Base-by-base conservation (phyloP, 2,113 vertebrate species). In the Cromileptes altivelis region DNA sequence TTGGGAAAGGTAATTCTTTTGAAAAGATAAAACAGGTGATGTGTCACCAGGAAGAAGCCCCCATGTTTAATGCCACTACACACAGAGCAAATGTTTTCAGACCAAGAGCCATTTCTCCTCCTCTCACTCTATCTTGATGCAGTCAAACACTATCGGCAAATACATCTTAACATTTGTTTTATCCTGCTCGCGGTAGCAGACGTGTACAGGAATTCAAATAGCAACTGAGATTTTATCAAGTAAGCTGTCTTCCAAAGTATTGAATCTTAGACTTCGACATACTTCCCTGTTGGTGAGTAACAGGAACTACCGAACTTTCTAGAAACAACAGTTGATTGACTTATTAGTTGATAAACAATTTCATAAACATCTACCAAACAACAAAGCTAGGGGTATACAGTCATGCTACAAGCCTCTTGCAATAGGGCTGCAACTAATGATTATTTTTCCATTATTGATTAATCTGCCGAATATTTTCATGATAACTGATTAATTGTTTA, bases 1-100 rank as follows among this genome's bases (percentile, higher is more conserved):
- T 47, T 11, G 18, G 21, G 40, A 65, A 42, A 19, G 53, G 56
- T 53, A 45, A 68, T 69, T 60, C 58, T 45, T 42, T 65, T 50
- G 17, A 17, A 53, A 3, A 63, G 60, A 77, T 61, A 33, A 77
- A 82, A 84, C 10, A 3, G 27, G 53, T 19, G 17, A 76, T 11
- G 18, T 58, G 57, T 76, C 63, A 71, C 70, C 76, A 85, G 53
- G 68, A 78, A 75, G 33, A 40, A 4, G 58, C 12, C 21, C 70
- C 37, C 2, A 0, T 85, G 82, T 87, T 91, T 80, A 86, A 75
- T 78, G 75, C 61, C 70, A 81, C 15, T 13, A 42, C 15, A 25
- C 47, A 30, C 57, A 55, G 33, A 61, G 70, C 55, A 84, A 64
- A 82, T 71, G 57, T 69, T 72, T 53, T 57, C 49, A 68, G 27